phyloP scores from a whole-genome alignment of 2,113 vertebrate species.

The Enhydra lutris region DNA sequence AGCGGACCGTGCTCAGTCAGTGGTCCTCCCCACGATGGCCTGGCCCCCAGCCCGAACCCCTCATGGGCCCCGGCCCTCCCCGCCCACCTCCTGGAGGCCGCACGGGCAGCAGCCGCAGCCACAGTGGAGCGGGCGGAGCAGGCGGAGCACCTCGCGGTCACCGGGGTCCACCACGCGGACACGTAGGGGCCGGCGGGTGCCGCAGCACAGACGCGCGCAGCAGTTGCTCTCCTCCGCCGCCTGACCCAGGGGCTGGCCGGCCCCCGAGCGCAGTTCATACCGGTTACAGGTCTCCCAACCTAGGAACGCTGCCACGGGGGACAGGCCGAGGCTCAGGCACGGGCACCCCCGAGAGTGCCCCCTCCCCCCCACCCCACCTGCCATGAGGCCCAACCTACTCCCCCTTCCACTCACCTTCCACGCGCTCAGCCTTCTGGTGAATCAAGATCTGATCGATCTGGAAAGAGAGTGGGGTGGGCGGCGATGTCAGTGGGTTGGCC shows the following conservation, averaged over 20 bases:
- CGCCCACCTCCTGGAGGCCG: conserved; percentile 89
- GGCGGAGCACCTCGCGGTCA: conserved; percentile 89
- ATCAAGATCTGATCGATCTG: conserved; percentile 93
- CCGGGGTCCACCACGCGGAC: conserved; percentile 88
- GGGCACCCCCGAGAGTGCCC: neutral
- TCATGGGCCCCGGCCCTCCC: neutral
- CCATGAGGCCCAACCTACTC: neutral
- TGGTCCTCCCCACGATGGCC: neutral
- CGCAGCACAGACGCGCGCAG: conserved; percentile 92
- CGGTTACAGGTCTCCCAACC: conserved; percentile 90
- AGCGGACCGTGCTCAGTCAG: neutral
- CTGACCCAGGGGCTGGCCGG: conserved; percentile 89
- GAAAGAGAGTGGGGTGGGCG: neutral
- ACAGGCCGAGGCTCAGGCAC: neutral
- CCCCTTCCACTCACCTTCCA: conserved; percentile 84
- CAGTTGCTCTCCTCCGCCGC: conserved; percentile 92
- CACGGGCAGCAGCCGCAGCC: conserved; percentile 92
- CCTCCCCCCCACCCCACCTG: too few relatives aligned
- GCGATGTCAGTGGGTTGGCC: neutral
- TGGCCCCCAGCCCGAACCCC: neutral
- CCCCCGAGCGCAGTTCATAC: conserved; percentile 90
- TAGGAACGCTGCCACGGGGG: conserved; percentile 81
- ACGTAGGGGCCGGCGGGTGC: conserved; percentile 89
- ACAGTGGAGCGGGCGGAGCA: conserved; percentile 89
- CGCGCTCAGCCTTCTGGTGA: conserved; percentile 90